Conservation (phyloP, 2,888 invertebrate genomes). For the Hoplodrina blanda region DNA sequence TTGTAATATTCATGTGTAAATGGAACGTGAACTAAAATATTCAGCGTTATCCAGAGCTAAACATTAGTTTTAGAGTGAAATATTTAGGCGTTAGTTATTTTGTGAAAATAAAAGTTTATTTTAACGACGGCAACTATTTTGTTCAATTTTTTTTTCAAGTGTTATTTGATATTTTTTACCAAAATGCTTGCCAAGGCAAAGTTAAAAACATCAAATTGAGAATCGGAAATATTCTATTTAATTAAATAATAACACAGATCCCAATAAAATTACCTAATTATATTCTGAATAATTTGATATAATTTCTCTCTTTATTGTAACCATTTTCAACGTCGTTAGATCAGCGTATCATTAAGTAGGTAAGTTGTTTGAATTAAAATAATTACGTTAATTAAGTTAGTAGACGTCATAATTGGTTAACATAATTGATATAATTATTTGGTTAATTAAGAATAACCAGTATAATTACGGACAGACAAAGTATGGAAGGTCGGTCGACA, state of each 20-base stretch:
- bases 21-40: constrained; percentile 33
- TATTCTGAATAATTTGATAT: no score
- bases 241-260: no score
- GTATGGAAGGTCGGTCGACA: constrained; percentile 25
- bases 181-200: no score
- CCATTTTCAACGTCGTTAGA: not conserved
- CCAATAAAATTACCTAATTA: not conserved
- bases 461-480: constrained; percentile 13
- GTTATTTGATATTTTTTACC: no score
- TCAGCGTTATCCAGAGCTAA: constrained; percentile 22
- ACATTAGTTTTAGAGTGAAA: constrained; percentile 18
- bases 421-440: constrained; percentile 8
- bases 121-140: not conserved
- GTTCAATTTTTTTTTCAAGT: not conserved
- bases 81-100: constrained; percentile 8
- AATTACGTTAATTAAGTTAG: not conserved
- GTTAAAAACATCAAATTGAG: no score
- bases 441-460: constrained; percentile 19
- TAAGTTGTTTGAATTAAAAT: not conserved
- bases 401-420: constrained; percentile 3
- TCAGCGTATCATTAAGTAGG: not conserved
- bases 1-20: constrained; percentile 44
- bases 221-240: no score
- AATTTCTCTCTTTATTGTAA: not conserved
- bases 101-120: not conserved